These are phyloP conservation scores for Tragelaphus scriptus DNA, from an alignment of 2,113 vertebrate genomes.

Conservation along the genomic window DNA sequence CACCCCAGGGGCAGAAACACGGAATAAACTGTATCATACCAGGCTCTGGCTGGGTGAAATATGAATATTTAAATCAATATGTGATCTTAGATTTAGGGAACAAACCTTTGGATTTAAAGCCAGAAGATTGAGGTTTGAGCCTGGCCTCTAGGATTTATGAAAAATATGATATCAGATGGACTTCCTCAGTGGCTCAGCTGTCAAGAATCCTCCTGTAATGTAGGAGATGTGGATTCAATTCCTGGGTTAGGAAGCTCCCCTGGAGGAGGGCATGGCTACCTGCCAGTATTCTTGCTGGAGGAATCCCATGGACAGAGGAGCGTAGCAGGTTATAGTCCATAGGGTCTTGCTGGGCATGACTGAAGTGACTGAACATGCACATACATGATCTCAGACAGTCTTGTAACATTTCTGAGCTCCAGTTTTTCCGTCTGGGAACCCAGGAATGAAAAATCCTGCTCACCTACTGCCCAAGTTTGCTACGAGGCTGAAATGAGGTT, in stretches of 20 bases:
- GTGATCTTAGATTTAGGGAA: background rate
- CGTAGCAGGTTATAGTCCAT: background rate
- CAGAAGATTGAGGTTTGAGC: background rate
- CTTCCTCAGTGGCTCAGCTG: background rate
- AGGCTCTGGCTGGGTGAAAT: background rate
- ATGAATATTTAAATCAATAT: background rate
- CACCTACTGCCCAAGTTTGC: background rate
- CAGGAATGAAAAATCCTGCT: background rate
- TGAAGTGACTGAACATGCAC: rapidly evolving
- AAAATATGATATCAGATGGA: background rate
- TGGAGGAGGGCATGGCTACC: background rate
- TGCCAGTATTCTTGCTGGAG: background rate
- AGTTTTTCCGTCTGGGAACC: background rate
- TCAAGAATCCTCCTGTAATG: background rate
- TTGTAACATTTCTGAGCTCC: background rate
- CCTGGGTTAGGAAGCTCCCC: background rate
- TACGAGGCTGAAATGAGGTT: background rate
- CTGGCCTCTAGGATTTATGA: background rate
- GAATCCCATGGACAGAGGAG: background rate
- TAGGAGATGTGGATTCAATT: background rate
- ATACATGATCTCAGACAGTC: background rate
- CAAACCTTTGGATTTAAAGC: background rate
- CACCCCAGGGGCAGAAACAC: background rate
- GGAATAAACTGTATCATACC: background rate
- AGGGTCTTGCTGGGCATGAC: background rate